Conservation (phyloP, 2,797 vertebrate species). For the Allobates femoralis region DNA sequence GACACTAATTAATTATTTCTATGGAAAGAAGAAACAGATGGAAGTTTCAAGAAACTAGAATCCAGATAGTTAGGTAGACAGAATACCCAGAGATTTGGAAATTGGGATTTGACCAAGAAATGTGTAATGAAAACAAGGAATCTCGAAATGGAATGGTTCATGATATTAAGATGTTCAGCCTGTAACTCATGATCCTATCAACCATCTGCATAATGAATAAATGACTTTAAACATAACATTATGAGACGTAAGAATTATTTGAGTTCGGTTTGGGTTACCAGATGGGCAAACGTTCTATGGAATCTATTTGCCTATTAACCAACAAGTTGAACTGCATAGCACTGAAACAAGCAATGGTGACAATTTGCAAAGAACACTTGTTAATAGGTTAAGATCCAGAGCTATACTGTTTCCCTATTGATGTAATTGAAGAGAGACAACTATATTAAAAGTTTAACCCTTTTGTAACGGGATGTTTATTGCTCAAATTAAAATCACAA, state of each 20-base stretch:
- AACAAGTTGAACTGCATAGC: neutral
- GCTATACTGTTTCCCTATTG: too few relatives aligned
- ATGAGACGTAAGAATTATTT: constrained; percentile 19
- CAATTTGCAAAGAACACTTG: too few relatives aligned
- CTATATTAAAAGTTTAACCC: too few relatives aligned
- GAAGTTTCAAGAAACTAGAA: constrained; percentile 43
- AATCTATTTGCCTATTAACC: neutral
- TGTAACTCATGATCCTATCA: constrained; percentile 51
- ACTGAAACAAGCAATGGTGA: too few relatives aligned
- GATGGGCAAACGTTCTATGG: constrained; percentile 12
- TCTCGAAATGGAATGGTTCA: constrained; percentile 31
- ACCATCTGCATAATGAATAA: constrained; percentile 52
- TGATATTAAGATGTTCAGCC: constrained; percentile 39
- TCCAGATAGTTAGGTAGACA: constrained; percentile 46
- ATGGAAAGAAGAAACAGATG: constrained; percentile 59
- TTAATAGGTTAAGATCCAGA: too few relatives aligned
- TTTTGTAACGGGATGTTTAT: too few relatives aligned
- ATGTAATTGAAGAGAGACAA: too few relatives aligned
- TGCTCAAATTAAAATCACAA: too few relatives aligned
- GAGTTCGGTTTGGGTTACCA: constrained; percentile 41
- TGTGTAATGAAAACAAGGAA: constrained; percentile 48
- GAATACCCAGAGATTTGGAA: constrained; percentile 54
- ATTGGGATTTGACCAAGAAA: constrained; percentile 45
- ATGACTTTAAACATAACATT: constrained; percentile 40
- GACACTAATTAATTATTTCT: constrained; percentile 62